Evolutionary conservation across 2,888 invertebrate genomes (phyloP), one percentile per base, ranked within the genome.

Genomic region (Agrotis ipsilon): DNA sequence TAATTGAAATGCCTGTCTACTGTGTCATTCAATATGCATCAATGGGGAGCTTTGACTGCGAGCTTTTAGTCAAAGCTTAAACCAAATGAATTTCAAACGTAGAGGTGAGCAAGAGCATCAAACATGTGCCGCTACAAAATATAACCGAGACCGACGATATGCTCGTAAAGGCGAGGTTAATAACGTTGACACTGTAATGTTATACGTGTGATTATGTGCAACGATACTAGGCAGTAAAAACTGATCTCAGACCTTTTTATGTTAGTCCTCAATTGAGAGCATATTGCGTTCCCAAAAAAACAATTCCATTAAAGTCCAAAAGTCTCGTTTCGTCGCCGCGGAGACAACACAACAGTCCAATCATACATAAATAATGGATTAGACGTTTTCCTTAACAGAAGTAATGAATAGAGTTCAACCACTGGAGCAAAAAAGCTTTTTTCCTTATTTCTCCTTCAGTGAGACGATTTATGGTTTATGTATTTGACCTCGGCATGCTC

Each of bases 381-480:
- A 86, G 82, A 82, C 83, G 78, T 87, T 89, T 88, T 88, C 87
- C 88, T 87, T 86, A 85, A 88, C 88, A 89, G 84, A 89, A 91
- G 89, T 91, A 91, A 92, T 91, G 90, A 92, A 92, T 89, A 88
- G 87, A 89, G 87, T 89, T 90, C 87, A 89, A 91, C 88, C 89
- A 89, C 84, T 89, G 85, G 86, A 87, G 89, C 87, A 90, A 88
- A 91, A 90, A 87, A 83, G 81, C 85, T 88, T 89, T 92, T 90
- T 88, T 86, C 87, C 86, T 88, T 88, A 90, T 91, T 92, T 91
- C 89, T 89, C 85, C 87, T 87, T 86, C 80, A 90, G 87, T 86
- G 87, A 89, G 89, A 90, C 90, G 88, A 93, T 94, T 94, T 93
- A 93, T 92, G 88, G 92, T 90, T 93, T 92, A 92, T 93, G 89